Conservation (phyloP, 2,113 vertebrate species). For the Tringa solitaria region DNA sequence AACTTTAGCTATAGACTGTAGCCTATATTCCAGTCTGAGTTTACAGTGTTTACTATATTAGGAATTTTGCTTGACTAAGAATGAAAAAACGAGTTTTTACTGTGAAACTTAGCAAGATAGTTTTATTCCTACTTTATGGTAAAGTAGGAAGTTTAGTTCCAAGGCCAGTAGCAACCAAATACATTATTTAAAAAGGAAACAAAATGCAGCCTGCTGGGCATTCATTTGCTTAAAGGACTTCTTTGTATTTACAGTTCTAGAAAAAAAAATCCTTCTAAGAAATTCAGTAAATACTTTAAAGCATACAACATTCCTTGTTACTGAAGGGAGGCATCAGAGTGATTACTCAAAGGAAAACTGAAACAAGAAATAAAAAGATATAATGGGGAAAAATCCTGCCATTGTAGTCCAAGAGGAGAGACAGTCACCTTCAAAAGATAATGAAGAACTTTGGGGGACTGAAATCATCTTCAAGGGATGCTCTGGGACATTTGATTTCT, state of each 20-base stretch:
- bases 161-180: conserved; percentile 5
- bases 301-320: neutral
- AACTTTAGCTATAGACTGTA: neutral
- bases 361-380: neutral
- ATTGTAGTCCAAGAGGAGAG: neutral
- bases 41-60: neutral
- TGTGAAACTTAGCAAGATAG: neutral
- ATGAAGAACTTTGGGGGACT: neutral
- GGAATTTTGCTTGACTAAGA: neutral
- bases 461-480: neutral
- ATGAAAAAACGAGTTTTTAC: neutral
- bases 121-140: neutral
- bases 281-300: conserved; percentile 21
- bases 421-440: neutral
- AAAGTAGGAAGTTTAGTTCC: conserved; percentile 14
- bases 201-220: conserved; percentile 1
- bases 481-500: neutral
- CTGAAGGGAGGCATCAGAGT: neutral
- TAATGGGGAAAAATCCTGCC: neutral
- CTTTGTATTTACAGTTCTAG: conserved; percentile 28
- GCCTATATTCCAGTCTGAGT: neutral
- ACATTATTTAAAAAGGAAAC: conserved; percentile 47
- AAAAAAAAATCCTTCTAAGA: neutral
- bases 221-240: conserved; percentile 24
- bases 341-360: neutral